A percentile compares a stretch with the other conserved stretches of the same genome.
Evolutionary conservation across 37 sponge, comb jelly and placozoan genomes (phyloP).

Genomic region (Diacarnus erythraeanus): DNA sequence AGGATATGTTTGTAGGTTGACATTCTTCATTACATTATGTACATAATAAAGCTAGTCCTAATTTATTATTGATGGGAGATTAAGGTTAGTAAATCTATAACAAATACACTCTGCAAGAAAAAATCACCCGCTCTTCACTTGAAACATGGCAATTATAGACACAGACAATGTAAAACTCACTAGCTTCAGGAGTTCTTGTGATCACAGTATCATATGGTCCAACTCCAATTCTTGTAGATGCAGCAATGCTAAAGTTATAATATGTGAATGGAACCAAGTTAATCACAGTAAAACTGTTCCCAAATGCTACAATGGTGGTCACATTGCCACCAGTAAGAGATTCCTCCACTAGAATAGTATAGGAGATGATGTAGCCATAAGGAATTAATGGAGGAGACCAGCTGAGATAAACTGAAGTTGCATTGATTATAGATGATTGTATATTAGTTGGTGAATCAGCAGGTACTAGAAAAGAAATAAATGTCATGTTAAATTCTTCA

Average conservation of each 20-base stretch:
- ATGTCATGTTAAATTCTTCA: no score
- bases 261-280: background rate
- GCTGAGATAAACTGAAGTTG: background rate
- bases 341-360: background rate
- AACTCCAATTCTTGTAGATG: constrained; percentile 2
- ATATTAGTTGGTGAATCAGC: background rate
- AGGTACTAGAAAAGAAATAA: background rate
- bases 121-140: no score
- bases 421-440: background rate
- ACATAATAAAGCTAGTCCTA: no score
- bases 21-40: no score
- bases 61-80: no score
- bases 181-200: constrained; percentile 3
- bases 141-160: no score
- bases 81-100: no score
- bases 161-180: no score
- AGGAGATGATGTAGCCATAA: background rate
- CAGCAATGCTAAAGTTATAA: background rate
- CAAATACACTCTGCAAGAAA: no score
- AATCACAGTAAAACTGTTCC: background rate
- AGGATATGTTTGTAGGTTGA: no score
- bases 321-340: background rate
- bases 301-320: background rate
- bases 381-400: background rate
- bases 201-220: constrained; percentile 4